These are phyloP conservation scores for Sphaerodactylus townsendi DNA, from an alignment of 2,113 vertebrate genomes.

Conservation along the genomic window DNA sequence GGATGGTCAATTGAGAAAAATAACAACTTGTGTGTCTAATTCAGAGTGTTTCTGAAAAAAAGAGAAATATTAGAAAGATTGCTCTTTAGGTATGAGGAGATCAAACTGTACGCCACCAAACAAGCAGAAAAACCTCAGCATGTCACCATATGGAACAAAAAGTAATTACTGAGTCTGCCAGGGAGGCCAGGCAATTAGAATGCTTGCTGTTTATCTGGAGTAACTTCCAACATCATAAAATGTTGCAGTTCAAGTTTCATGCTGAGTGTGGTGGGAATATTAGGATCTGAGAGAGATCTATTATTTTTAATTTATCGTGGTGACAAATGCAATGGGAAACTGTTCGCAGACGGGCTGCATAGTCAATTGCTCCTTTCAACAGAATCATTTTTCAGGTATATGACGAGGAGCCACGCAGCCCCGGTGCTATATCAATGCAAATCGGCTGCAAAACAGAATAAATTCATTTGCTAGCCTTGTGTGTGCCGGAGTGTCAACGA, in stretches of 20 bases:
- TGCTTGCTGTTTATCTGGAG: slow-evolving; percentile 35
- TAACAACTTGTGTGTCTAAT: slow-evolving; percentile 36
- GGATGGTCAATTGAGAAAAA: slow-evolving; percentile 2
- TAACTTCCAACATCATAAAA: slow-evolving; percentile 31
- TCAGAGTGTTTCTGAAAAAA: slow-evolving; percentile 26
- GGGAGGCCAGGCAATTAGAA: slow-evolving; percentile 45
- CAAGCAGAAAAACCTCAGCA: slow-evolving; percentile 41
- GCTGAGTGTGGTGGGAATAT: slow-evolving; percentile 26
- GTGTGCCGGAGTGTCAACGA: slow-evolving; percentile 18
- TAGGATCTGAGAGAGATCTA: slow-evolving; percentile 38
- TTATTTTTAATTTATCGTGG: slow-evolving; percentile 47
- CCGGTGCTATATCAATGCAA: slow-evolving; percentile 38
- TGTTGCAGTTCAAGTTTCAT: slow-evolving; percentile 43
- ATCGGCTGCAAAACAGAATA: slow-evolving; percentile 49
- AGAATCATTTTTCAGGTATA: slow-evolving; percentile 64
- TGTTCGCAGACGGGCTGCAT: slow-evolving; percentile 56
- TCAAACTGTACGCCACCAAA: background rate
- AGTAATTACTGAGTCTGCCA: slow-evolving; percentile 57
- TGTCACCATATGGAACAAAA: slow-evolving; percentile 56
- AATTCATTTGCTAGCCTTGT: slow-evolving; percentile 33
- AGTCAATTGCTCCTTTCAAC: slow-evolving; percentile 60
- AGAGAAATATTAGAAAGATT: slow-evolving; percentile 26
- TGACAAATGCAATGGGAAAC: slow-evolving; percentile 61
- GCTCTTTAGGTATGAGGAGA: slow-evolving; percentile 46
- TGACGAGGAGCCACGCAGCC: slow-evolving; percentile 46